Percentiles rank a stretch among this genome's conserved stretches.
Conservation (phyloP, 2,888 invertebrate species). For the Cheilosia scutellata region DNA sequence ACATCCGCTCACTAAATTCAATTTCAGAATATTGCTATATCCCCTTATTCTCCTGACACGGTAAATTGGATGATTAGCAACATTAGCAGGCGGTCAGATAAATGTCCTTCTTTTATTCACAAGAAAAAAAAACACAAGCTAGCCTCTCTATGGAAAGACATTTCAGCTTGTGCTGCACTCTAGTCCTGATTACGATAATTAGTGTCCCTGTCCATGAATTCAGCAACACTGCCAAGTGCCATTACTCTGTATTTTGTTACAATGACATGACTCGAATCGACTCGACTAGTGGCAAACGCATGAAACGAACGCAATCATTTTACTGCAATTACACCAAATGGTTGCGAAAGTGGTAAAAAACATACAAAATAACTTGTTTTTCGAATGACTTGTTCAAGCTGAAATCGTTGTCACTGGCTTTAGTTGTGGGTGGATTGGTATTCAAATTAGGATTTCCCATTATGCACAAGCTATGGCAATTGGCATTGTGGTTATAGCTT, state of each 20-base stretch:
- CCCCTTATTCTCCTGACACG: slow-evolving; percentile 5
- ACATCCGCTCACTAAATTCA: slow-evolving; percentile 61
- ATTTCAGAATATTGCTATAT: slow-evolving; percentile 29
- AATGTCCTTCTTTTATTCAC: slow-evolving; percentile 38
- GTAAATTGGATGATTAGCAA: slow-evolving; percentile 45
- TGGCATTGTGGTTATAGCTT: slow-evolving; percentile 18
- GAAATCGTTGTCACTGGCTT: slow-evolving; percentile 39
- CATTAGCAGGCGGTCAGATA: slow-evolving; percentile 41
- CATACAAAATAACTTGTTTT: slow-evolving; percentile 22
- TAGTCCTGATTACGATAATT: slow-evolving; percentile 72
- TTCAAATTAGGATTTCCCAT: slow-evolving; percentile 14
- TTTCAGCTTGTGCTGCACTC: slow-evolving; percentile 52
- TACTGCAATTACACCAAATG: slow-evolving; percentile 63
- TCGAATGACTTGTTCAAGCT: slow-evolving; percentile 14
- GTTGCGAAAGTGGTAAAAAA: slow-evolving; percentile 48
- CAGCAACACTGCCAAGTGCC: slow-evolving; percentile 38
- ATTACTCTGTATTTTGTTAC: neutral
- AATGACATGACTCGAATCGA: neutral
- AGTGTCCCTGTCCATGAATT: slow-evolving; percentile 46
- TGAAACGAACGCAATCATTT: slow-evolving; percentile 61
- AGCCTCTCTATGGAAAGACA: slow-evolving; percentile 17
- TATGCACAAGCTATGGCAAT: neutral
- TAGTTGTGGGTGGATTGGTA: neutral
- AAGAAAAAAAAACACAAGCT: slow-evolving; percentile 42
- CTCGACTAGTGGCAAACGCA: slow-evolving; percentile 26